Base-by-base conservation (phyloP, 1,140 invertebrate species). In the Ephestia elutella region DNA sequence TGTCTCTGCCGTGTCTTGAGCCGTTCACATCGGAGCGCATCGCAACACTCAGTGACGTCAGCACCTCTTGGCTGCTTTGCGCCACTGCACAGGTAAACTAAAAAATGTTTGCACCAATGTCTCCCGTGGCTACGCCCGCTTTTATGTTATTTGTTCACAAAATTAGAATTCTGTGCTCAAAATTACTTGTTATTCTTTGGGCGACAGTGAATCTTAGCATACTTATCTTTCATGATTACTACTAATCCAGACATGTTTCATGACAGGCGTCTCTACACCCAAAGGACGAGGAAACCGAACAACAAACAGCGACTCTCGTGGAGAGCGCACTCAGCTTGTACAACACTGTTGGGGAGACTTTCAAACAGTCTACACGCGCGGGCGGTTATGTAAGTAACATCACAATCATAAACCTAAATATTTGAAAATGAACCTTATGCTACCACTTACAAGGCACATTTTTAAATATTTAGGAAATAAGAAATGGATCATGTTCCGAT, bases 1-100 rank as follows among this genome's bases (percentile, higher is more conserved):
- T 97, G 59, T 94, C 94, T 13, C 82, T 98, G 57, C 96, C 96
- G 1, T 92, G 97, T 57, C 80, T 97, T 20, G 96, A 98, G 83
- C 96, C 96, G 0, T 89, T 98, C 50, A 96, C 94, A 5, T 90
- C 93, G 0, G 92, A 91, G 3, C 93, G 96, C 73, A 91, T 98
- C 54, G 92, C 94, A 48, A 95, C 96, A 75, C 89, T 98, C 21
- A 94, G 95, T 91, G 66, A 94, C 92, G 90, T 94, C 91, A 73
- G 96, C 92, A 86, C 89, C 94, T 57, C 95, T 59, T 95, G 95
- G 89, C 80, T 98, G 32, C 92, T 89, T 5, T 88, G 96, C 84
- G 92, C 93, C 70, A 93, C 95, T 17, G 89, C 97, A 61, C 64
- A 91, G 90, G 79, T 90, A 78, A 35, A 35, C 21, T 25, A 7